phyloP scores from a whole-genome alignment of 2,113 vertebrate species.

The Numida meleagris region DNA sequence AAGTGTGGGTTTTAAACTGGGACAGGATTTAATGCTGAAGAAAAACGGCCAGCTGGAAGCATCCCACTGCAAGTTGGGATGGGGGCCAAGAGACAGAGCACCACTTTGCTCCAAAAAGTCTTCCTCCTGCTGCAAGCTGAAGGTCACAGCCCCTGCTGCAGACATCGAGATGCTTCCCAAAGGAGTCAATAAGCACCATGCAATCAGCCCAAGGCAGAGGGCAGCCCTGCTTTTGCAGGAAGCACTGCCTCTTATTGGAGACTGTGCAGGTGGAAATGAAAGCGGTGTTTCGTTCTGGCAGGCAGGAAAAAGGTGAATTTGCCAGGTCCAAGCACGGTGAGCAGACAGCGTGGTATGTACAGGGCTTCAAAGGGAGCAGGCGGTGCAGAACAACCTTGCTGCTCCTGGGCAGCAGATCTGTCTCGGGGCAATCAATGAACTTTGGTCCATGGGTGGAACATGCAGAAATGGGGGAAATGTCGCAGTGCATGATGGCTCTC shows the following conservation, averaged over 20 bases:
- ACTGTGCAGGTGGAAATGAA: not conserved
- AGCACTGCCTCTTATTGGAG: not conserved
- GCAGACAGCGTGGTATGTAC: accelerated
- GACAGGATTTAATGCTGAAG: not conserved
- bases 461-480: not conserved
- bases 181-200: not conserved
- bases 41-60: not conserved
- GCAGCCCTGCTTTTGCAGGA: not conserved
- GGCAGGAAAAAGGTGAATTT: not conserved
- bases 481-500: no score
- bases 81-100: not conserved
- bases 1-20: not conserved
- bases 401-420: not conserved
- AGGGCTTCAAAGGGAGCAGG: not conserved
- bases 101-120: not conserved
- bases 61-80: not conserved
- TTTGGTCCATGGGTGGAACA: not conserved
- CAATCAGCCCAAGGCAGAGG: conserved; percentile 7
- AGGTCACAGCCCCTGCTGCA: not conserved
- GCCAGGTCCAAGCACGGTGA: not conserved
- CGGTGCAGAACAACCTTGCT: no score
- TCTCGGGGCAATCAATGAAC: not conserved
- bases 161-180: not conserved
- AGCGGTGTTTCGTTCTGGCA: not conserved
- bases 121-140: not conserved